Evolutionary conservation across 2,113 vertebrate species (phyloP).

Genomic region (Tachuris rubrigastra): DNA sequence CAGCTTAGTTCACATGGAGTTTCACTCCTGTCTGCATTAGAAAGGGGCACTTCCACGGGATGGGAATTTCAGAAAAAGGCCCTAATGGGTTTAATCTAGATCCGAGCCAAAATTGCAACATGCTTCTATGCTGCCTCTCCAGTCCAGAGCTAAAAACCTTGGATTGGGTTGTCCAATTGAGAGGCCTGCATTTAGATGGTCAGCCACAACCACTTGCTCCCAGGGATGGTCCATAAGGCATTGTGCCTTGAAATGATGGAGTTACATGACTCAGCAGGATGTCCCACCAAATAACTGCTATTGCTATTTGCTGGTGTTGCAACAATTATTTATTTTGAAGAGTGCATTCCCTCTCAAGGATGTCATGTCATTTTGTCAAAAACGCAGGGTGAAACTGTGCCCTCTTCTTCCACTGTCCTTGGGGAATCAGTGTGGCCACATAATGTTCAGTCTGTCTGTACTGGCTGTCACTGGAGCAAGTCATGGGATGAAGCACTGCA

Average conservation of each 20-base stretch:
- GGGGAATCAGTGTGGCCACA: rapidly evolving
- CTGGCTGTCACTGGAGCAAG: background rate
- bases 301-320: background rate
- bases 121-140: background rate
- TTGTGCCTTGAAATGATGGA: background rate
- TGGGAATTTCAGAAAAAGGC: background rate
- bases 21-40: background rate
- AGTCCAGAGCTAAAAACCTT: background rate
- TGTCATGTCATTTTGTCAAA: background rate
- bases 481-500: background rate
- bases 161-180: background rate
- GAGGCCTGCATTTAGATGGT: background rate
- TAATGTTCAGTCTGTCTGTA: rapidly evolving
- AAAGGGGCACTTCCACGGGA: background rate
- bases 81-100: background rate
- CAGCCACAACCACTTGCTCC: too few relatives aligned
- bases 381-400: background rate
- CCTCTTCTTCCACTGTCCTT: background rate
- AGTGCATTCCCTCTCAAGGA: background rate
- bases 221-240: background rate
- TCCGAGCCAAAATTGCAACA: rapidly evolving
- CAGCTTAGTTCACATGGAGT: rapidly evolving
- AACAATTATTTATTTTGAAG: background rate
- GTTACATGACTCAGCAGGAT: background rate
- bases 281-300: background rate